Conservation (phyloP, 2,888 invertebrate species). For the Allygus modestus region DNA sequence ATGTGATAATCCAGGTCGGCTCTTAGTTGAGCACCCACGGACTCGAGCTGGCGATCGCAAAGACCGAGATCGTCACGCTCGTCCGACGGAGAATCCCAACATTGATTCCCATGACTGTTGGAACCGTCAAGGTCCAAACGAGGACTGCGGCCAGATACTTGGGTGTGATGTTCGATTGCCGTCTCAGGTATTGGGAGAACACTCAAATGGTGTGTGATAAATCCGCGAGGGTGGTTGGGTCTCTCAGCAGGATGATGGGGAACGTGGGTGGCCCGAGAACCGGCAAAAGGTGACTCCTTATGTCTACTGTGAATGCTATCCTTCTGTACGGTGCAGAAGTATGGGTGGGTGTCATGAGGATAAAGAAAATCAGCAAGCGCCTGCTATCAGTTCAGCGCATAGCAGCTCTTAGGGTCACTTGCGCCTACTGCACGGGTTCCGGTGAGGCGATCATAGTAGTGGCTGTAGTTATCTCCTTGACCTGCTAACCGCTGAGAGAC, state of each 20-base stretch:
- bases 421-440: constrained; percentile 69
- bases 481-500: constrained; percentile 64
- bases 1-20: constrained; percentile 61
- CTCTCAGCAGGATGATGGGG: constrained; percentile 68
- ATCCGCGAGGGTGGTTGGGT: constrained; percentile 63
- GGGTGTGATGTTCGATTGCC: constrained; percentile 67
- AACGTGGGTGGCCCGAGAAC: constrained; percentile 67
- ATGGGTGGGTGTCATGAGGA: constrained; percentile 64
- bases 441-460: constrained; percentile 67
- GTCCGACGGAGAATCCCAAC: constrained; percentile 65
- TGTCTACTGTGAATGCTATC: constrained; percentile 66
- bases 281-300: constrained; percentile 62
- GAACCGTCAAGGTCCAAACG: constrained; percentile 49
- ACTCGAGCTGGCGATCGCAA: constrained; percentile 65
- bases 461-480: constrained; percentile 70
- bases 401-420: constrained; percentile 55
- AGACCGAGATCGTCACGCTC: constrained; percentile 67
- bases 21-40: constrained; percentile 66
- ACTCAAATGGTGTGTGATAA: constrained; percentile 61
- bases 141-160: constrained; percentile 67
- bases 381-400: constrained; percentile 60
- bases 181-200: constrained; percentile 65
- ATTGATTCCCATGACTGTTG: constrained; percentile 23
- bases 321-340: constrained; percentile 68
- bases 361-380: constrained; percentile 64